Evolutionary conservation across 2,797 vertebrate genomes (phyloP).

Genomic region (Melanotaenia boesemani): DNA sequence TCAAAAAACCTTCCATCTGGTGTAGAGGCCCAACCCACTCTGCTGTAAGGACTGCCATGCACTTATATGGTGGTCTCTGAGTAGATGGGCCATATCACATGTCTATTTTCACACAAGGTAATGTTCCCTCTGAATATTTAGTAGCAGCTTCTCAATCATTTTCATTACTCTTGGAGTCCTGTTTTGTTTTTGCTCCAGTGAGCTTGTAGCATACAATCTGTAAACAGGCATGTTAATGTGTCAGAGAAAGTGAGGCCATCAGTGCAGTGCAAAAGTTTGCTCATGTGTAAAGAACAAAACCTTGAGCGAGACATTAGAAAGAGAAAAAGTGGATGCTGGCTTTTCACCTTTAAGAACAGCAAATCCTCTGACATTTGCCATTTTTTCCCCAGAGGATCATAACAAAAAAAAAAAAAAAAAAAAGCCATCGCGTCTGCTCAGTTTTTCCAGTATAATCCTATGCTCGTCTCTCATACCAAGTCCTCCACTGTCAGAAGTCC

Average conservation of each 20-base stretch:
- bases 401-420: constrained; percentile 42
- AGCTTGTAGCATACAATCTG: constrained; percentile 37
- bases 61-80: constrained; percentile 31
- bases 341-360: constrained; percentile 60
- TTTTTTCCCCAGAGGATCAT: constrained; percentile 59
- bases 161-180: constrained; percentile 27
- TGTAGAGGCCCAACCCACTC: constrained; percentile 14
- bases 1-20: constrained; percentile 13
- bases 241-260: constrained; percentile 42
- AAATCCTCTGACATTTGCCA: constrained; percentile 38
- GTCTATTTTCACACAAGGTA: constrained; percentile 58
- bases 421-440: constrained; percentile 32
- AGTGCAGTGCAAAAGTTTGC: constrained; percentile 65
- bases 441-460: constrained; percentile 28
- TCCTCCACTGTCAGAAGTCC: constrained; percentile 90
- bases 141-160: constrained; percentile 56
- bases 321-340: constrained; percentile 70
- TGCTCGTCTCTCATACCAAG: constrained; percentile 9
- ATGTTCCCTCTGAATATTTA: constrained; percentile 51
- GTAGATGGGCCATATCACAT: constrained; percentile 33
- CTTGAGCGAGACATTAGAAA: constrained; percentile 51
- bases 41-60: constrained; percentile 17
- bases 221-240: constrained; percentile 34
- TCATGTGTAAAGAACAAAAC: constrained; percentile 63
- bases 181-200: constrained; percentile 31